Percentiles rank a stretch among this genome's conserved stretches.
Conservation (phyloP, 2,888 invertebrate genomes). For the Allolobophora icterica region DNA sequence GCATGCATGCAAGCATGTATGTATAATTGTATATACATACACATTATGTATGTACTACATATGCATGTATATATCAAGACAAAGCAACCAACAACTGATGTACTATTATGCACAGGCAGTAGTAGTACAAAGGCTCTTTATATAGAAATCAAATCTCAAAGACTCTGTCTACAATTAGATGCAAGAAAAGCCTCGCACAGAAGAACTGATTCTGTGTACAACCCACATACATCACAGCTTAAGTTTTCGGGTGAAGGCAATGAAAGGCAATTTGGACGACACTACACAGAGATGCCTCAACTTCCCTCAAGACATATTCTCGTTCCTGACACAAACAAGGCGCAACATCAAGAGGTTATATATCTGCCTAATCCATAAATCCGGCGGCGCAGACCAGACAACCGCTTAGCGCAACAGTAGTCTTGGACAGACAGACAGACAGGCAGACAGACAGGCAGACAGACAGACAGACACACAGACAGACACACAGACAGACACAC, state of each 20-base stretch:
- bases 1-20: too few species aligned
- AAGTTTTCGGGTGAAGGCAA: neutral
- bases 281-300: neutral
- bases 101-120: too few species aligned
- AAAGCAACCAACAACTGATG: too few species aligned
- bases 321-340: neutral
- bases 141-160: neutral
- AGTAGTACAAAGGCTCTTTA: too few species aligned
- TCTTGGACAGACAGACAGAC: neutral
- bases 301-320: neutral
- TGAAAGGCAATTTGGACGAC: neutral
- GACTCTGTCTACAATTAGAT: neutral
- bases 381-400: neutral
- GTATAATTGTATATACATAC: too few species aligned
- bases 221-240: neutral
- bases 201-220: neutral
- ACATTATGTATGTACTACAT: too few species aligned
- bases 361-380: neutral
- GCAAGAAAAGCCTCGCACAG: neutral
- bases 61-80: too few species aligned
- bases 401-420: neutral
- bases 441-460: too few species aligned
- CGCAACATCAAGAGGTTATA: neutral
- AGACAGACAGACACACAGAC: too few species aligned
- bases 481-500: too few species aligned